Evolutionary conservation across 2,888 invertebrate genomes (phyloP).

Genomic region (Sinelater perroti): DNA sequence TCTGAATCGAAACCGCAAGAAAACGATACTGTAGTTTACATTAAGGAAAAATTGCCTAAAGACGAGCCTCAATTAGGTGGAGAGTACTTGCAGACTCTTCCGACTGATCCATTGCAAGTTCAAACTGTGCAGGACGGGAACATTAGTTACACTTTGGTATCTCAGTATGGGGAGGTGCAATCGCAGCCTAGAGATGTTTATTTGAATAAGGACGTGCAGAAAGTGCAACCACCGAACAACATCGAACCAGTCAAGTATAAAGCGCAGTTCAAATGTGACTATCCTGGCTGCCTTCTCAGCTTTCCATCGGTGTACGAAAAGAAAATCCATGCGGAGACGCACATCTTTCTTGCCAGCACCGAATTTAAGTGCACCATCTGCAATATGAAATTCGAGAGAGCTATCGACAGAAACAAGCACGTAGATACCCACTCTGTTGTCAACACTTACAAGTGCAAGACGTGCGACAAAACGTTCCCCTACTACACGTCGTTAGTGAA

Average conservation of each 20-base stretch:
- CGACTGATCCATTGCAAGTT: conserved; percentile 1
- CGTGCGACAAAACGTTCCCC: conserved; percentile 32
- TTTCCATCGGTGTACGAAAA: conserved; percentile 35
- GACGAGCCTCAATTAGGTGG: not conserved
- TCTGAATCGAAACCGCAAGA: not conserved
- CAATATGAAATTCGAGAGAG: conserved; percentile 34
- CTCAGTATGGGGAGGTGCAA: not conserved
- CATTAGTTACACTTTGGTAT: not conserved
- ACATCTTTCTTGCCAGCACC: conserved; percentile 34
- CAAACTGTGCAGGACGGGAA: not conserved
- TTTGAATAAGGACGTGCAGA: not conserved
- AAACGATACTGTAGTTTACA: not conserved
- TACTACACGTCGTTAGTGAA: conserved; percentile 38
- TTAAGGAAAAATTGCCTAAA: conserved; percentile 2
- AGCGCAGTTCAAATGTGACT: conserved; percentile 28
- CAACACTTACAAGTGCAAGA: conserved; percentile 34
- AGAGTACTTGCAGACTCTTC: not conserved
- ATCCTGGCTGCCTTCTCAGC: conserved; percentile 27
- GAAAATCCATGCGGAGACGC: conserved; percentile 32
- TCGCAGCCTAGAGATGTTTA: not conserved
- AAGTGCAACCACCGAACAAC: not conserved
- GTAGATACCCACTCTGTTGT: conserved; percentile 36
- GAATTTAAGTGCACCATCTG: conserved; percentile 40
- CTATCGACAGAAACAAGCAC: conserved; percentile 37
- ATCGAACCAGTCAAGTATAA: not conserved